Evolutionary conservation across 1,140 invertebrate genomes (phyloP), one percentile per base, ranked within the genome.

Genomic region (Brevipalpus yothersi): DNA sequence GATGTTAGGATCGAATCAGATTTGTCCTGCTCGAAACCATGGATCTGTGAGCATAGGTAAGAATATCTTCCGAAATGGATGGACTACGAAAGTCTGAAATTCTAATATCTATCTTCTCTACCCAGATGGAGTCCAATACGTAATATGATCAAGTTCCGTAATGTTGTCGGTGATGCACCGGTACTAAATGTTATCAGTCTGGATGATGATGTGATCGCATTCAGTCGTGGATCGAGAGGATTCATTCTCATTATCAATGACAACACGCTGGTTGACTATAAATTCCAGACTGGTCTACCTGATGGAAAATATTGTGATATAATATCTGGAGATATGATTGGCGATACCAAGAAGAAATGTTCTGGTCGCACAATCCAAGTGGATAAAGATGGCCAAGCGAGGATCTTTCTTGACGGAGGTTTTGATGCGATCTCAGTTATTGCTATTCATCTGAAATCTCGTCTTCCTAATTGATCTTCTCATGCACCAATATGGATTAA

Each of bases 271-370:
- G 21, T 68, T 42, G 57, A 65, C 45, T 51, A 59, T 19, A 58
- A 53, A 31, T 63, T 66, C 56, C 67, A 80, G 70, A 87, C 83
- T 1, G 81, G 82, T 40, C 69, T 92, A 12, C 77, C 84, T 0
- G 71, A 78, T 65, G 87, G 87, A 4, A 73, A 60, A 0, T 92
- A 92, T 68, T 91, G 87, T 70, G 86, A 93, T 67, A 75, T 92
- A 2, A 86, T 88, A 58, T 80, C 80, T n/a, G 86, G 86, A 23
- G 71, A 70, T 53, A 73, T 78, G 47, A 67, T 70, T 0, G 72
- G 76, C 58, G 31, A 31, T 5, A 5, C 31, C 31, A 31, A 5
- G 5, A 31, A 31, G 5, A 31, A 3, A 31, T 31, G 31, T 31
- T 31, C 31, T 3, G 31, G 31, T 2, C 31, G 31, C 31, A 31